Percentiles rank a stretch among this genome's conserved stretches.
Evolutionary conservation across 2,113 vertebrate genomes (phyloP).

Genomic region (Mormoops blainvillei): DNA sequence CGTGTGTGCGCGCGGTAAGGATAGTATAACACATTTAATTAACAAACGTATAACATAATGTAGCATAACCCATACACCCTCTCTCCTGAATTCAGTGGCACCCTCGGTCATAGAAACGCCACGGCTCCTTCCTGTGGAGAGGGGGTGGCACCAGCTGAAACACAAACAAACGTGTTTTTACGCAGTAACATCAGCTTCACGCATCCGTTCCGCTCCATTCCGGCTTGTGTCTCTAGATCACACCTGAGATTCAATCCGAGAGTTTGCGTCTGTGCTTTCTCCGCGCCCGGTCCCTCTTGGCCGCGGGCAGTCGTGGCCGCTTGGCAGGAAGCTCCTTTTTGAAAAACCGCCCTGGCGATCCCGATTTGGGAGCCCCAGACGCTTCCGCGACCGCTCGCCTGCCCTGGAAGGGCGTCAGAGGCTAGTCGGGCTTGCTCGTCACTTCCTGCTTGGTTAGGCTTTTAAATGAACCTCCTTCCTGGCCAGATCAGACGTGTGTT

Average conservation of each 20-base stretch:
- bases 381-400: background rate
- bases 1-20: no score
- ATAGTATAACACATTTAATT: no score
- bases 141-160: background rate
- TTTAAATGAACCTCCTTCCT: background rate
- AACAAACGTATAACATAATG: background rate
- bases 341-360: background rate
- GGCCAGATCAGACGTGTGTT: background rate
- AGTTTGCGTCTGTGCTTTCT: background rate
- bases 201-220: rapidly evolving
- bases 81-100: background rate
- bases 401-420: background rate
- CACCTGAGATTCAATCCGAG: background rate
- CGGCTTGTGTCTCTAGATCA: background rate
- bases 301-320: background rate
- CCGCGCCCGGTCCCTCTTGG: background rate
- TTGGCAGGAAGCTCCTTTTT: background rate
- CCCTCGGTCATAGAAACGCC: background rate
- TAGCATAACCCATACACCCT: background rate
- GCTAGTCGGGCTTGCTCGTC: background rate
- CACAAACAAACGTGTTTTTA: background rate
- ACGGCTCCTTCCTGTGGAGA: background rate
- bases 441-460: background rate
- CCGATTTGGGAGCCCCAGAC: background rate
- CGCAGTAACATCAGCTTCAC: no score